Evolutionary conservation across 2,797 vertebrate genomes (phyloP).

Genomic region (Melanogrammus aeglefinus): DNA sequence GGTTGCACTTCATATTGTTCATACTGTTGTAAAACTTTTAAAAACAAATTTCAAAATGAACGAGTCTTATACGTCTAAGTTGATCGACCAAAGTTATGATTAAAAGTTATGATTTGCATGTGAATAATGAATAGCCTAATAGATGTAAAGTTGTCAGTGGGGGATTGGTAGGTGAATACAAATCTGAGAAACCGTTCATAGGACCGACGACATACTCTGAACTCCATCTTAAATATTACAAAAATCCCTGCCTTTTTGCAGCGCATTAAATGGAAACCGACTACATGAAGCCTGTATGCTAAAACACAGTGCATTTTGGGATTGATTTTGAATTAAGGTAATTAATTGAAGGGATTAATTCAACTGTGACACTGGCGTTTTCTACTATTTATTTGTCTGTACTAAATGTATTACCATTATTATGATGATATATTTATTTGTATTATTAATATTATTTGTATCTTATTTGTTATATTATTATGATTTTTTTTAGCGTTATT

Average conservation of each 20-base stretch:
- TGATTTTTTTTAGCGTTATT: background rate
- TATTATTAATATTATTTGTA: slow-evolving; percentile 3
- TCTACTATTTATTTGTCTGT: background rate
- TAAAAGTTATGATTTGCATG: background rate
- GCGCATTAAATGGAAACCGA: background rate
- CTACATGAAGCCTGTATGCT: background rate
- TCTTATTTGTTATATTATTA: background rate
- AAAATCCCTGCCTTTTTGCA: background rate
- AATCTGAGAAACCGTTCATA: background rate
- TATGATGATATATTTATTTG: background rate
- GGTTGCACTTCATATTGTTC: background rate
- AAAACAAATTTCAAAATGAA: background rate
- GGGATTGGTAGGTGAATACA: background rate
- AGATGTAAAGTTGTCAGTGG: background rate
- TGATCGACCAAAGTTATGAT: background rate
- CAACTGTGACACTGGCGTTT: background rate
- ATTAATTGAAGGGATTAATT: background rate
- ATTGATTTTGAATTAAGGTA: background rate
- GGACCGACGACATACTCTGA: background rate
- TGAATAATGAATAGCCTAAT: background rate
- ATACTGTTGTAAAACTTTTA: background rate
- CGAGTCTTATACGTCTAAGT: background rate
- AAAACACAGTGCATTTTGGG: background rate
- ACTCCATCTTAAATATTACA: too few species aligned
- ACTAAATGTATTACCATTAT: background rate